Evolutionary conservation across 2,888 invertebrate species (phyloP).

Genomic region (Proisotoma minuta): DNA sequence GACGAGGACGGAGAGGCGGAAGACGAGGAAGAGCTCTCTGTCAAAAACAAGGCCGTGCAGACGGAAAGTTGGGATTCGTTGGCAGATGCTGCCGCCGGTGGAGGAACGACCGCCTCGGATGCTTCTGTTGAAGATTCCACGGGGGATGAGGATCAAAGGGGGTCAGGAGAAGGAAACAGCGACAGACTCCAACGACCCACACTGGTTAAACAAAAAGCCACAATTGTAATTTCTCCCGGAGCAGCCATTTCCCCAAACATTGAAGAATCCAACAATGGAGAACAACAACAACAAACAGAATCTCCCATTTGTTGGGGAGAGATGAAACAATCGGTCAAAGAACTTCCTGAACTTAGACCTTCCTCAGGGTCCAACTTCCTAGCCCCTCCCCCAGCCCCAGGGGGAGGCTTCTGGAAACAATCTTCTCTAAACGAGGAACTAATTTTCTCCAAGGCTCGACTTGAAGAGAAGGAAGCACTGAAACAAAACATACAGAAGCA

Average conservation of each 20-base stretch:
- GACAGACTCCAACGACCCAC: conserved; percentile 55
- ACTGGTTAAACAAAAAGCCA: conserved; percentile 80
- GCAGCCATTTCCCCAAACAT: too few species aligned
- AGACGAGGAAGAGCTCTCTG: too few species aligned
- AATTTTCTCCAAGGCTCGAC: conserved; percentile 78
- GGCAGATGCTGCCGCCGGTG: conserved; percentile 7
- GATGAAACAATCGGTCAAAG: conserved; percentile 63
- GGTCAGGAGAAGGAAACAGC: background rate
- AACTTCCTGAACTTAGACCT: conserved; percentile 62
- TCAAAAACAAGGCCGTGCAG: conserved; percentile 35
- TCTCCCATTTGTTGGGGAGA: conserved; percentile 54
- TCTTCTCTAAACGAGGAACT: conserved; percentile 83
- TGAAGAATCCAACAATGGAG: too few species aligned
- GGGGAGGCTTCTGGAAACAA: conserved; percentile 58
- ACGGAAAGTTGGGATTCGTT: conserved; percentile 14
- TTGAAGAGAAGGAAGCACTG: conserved; percentile 72
- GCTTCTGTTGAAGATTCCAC: conserved; percentile 10
- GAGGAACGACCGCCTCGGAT: background rate
- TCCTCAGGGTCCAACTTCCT: background rate
- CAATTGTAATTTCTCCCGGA: conserved; percentile 62
- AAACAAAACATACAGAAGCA: conserved; percentile 82
- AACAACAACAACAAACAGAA: too few species aligned
- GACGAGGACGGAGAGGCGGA: too few species aligned
- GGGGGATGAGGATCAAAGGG: conserved; percentile 15
- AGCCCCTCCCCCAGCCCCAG: conserved; percentile 52